Conservation (phyloP, 2,797 vertebrate genomes). For the Oophaga sylvatica region DNA sequence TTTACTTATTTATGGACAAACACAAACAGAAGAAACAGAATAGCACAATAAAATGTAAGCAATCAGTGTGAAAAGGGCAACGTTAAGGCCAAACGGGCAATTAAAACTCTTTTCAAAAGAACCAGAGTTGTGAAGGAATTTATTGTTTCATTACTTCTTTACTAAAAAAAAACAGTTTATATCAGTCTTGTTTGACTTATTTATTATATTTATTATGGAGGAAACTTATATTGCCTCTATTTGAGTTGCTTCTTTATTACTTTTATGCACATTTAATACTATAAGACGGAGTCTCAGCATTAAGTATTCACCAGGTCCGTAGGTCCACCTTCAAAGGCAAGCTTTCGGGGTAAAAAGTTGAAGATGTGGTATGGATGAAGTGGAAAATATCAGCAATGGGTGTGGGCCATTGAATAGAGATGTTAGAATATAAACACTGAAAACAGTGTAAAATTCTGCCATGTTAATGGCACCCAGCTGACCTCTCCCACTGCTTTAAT, state of each 20-base stretch:
- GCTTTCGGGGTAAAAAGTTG: conserved; percentile 39
- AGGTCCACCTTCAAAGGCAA: conserved; percentile 41
- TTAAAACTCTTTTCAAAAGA: not conserved
- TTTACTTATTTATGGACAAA: not conserved
- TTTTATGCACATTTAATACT: not conserved
- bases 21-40: not conserved
- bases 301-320: not conserved
- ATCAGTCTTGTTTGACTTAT: not conserved
- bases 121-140: not conserved
- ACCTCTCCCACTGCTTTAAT: conserved; percentile 55
- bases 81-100: not conserved
- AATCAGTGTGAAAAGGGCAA: not conserved
- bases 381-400: not conserved
- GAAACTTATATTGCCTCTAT: not conserved
- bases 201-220: not conserved
- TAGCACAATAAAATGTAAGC: not conserved
- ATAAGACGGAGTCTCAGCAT: conserved; percentile 10
- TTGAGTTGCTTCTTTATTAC: not conserved
- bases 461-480: conserved; percentile 54
- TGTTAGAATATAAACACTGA: conserved; percentile 47
- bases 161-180: not conserved
- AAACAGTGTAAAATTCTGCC: conserved; percentile 43
- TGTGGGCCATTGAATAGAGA: conserved; percentile 21
- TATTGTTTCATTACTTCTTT: not conserved
- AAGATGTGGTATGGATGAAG: conserved; percentile 3